Evolutionary conservation across 2,888 invertebrate species (phyloP), one percentile per base, ranked within the genome.

Genomic region (Dryobota labecula): DNA sequence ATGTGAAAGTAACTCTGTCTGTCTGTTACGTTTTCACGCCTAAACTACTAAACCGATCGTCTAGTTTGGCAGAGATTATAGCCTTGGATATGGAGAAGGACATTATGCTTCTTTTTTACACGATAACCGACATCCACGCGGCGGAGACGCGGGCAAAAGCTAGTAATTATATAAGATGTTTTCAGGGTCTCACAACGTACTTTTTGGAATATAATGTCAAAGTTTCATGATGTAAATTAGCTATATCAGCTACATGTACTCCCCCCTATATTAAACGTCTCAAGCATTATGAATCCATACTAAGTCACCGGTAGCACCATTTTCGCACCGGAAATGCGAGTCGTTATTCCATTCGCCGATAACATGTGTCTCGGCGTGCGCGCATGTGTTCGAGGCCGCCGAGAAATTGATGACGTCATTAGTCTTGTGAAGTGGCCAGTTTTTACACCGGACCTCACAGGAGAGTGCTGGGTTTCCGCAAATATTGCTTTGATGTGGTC

Each of bases 361-460:
- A 92, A 93, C 94, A 94, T 92, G 90, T 94, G 94, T 91, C 91
- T 81, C 87, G 63, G 85, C 79, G 79, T 75, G 86, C 90, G 91
- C 93, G 92, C 93, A 93, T 93, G 93, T 91, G 90, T 88, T 87
- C 88, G 84, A 86, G 88, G 92, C 91, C 92, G 91, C 88, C 89
- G 89, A 88, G 91, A 91, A 91, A 92, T 91, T 93, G 94, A 94
- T 93, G 95, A 93, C 93, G 92, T 93, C 94, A 94, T 95, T 93
- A 94, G 91, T 93, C 92, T 92, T 91, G 87, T 91, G 90, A 89
- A 92, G 90, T 89, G 90, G 84, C 76, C 77, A 69, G 70, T 85
- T 86, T 81, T 85, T 86, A 85, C 86, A 85, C 86, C 62, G 87
- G 95, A 95, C 95, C 95, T 85, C 95, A 95, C 95, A 92, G 80